These are phyloP conservation scores for Oryctolagus cuniculus DNA, from an alignment of 2,113 vertebrate genomes.

Conservation along the genomic window DNA sequence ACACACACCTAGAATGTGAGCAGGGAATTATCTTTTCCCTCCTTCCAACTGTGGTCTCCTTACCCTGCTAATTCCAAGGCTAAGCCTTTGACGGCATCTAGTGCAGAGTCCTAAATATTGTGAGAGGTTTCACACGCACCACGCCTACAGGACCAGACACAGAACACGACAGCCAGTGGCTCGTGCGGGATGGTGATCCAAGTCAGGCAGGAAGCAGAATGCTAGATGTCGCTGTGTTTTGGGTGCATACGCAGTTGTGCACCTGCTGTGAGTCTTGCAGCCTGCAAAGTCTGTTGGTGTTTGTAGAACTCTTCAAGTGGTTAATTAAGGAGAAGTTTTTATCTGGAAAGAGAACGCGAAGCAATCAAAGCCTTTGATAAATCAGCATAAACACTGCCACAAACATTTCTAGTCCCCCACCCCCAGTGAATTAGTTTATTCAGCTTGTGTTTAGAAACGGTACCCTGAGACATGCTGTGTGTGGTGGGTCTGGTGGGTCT, in stretches of 20 bases:
- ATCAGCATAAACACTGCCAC: neutral
- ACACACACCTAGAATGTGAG: neutral
- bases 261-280: neutral
- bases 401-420: neutral
- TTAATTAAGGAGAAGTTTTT: neutral
- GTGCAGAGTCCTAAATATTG: neutral
- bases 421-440: neutral
- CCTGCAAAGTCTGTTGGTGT: neutral
- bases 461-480: rapidly evolving
- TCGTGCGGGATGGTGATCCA: neutral
- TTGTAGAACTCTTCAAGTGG: neutral
- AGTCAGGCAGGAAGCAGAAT: neutral
- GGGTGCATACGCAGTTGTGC: too few relatives aligned
- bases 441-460: neutral
- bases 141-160: neutral
- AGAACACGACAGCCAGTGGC: neutral
- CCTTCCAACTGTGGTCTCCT: neutral
- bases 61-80: neutral
- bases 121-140: neutral
- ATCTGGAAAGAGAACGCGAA: neutral
- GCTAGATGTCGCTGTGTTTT: neutral
- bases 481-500: neutral
- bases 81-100: neutral
- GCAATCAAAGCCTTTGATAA: neutral
- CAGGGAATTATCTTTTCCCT: neutral